These are phyloP conservation scores for Hydrolagus affinis DNA, from an alignment of 2,113 vertebrate species.

Conservation along the genomic window DNA sequence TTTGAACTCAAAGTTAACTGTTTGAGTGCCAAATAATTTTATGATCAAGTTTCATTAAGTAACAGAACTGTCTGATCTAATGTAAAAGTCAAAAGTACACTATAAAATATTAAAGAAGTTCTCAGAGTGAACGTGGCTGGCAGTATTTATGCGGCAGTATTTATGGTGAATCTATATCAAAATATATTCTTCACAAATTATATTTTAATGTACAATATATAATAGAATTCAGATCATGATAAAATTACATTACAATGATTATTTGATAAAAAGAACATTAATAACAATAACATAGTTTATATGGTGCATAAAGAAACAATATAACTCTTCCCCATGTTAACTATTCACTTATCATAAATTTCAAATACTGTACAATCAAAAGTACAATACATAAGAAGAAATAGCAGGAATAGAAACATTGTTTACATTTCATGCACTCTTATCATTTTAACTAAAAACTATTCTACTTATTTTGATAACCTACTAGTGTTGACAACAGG, in stretches of 20 bases:
- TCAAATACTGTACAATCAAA: neutral
- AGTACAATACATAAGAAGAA: neutral
- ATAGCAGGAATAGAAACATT: neutral
- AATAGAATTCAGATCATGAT: neutral
- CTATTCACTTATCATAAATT: constrained; percentile 14
- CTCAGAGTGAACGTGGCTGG: neutral
- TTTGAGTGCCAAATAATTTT: neutral
- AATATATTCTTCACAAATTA: neutral
- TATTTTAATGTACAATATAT: no score
- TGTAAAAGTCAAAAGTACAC: neutral
- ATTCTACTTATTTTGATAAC: neutral
- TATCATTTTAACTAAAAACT: neutral
- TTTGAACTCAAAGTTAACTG: constrained; percentile 12
- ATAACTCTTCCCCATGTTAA: neutral
- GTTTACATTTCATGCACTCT: neutral
- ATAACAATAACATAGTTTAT: neutral
- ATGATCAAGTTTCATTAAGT: no score
- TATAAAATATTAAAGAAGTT: neutral
- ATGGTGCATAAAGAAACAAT: neutral
- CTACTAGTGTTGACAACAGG: neutral
- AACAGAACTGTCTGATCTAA: neutral
- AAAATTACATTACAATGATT: neutral
- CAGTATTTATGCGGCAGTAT: neutral
- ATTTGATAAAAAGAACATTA: constrained; percentile 3
- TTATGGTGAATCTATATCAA: neutral